Base-by-base conservation (phyloP, 2,113 vertebrate species). In the Chloropsis hardwickii region DNA sequence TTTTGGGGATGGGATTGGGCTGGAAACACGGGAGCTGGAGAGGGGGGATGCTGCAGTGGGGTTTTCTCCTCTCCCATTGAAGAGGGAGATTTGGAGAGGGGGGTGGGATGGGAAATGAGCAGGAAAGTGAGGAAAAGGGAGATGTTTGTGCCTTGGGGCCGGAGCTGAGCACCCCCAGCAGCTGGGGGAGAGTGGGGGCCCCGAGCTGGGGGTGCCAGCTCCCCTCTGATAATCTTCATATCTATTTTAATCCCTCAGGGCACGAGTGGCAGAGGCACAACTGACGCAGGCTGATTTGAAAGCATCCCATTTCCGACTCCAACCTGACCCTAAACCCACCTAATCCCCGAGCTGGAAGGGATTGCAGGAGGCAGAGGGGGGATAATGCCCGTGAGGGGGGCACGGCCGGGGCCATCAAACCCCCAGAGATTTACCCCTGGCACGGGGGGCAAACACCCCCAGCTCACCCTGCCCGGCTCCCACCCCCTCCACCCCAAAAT, bases 251-350 rank as follows among this genome's bases (percentile, higher is more conserved):
- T 97, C 97, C 94, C 74, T 19, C 50, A 1, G 57, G 24, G 50
- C 90, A 62, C 1, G 96, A 95, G 81, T 45, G 95, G 9, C 86
- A 85, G 93, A 73, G 94, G 62, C 89, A 64, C 66, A 5, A 56
- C 9, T 96, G 95, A 95, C 70, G 93, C 92, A 97, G 95, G 95
- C 60, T 91, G 83, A 94, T 97, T 86, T 96, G 94, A 96, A 97
- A 96, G 73, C 95, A 91, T 96, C 95, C 95, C 95, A 84, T 94
- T 97, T 94, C 90, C 23, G 71, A 94, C 88, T 94, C 56, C 50
- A 88, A 22, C 95, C 84, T 39, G 11, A 92, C 96, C 95, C 96
- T 92, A 97, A 97, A 97, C 91, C 97, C 77, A 42, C 84, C 93
- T 97, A 97, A 97, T 97, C 97, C 90, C 51, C 2, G 7, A 1